phyloP scores from a whole-genome alignment of 2,888 invertebrate genomes.

The Caenorhabditis doughertyi region DNA sequence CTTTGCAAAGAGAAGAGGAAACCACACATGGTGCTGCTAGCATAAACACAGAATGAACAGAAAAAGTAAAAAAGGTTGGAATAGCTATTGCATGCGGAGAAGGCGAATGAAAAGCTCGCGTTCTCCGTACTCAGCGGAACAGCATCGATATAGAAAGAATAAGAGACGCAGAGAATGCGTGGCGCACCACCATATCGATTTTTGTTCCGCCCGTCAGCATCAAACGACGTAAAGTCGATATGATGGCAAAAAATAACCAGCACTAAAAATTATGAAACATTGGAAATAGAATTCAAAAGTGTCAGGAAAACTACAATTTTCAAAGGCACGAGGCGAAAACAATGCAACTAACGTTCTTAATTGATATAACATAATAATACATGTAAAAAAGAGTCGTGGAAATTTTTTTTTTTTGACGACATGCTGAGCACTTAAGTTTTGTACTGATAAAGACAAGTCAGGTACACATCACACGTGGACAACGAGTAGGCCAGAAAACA shows the following conservation, averaged over 20 bases:
- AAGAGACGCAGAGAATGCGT: slow-evolving; percentile 29
- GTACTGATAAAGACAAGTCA: too few species aligned
- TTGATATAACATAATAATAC: too few species aligned
- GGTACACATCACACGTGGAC: too few species aligned
- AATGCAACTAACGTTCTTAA: too few species aligned
- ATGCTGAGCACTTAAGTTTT: too few species aligned
- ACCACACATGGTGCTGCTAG: not conserved
- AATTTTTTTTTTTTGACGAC: too few species aligned
- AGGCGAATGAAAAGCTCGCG: slow-evolving; percentile 12
- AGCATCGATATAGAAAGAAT: not conserved
- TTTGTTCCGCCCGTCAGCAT: slow-evolving; percentile 5
- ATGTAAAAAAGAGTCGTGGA: too few species aligned
- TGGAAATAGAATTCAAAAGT: too few species aligned
- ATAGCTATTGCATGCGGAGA: not conserved
- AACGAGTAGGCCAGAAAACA: too few species aligned
- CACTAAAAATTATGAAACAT: not conserved
- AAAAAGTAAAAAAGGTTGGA: slow-evolving; percentile 20
- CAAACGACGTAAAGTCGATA: not conserved
- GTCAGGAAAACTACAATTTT: too few species aligned
- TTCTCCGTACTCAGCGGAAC: slow-evolving; percentile 21
- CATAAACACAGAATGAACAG: not conserved
- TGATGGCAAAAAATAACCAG: not conserved
- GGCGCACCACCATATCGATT: slow-evolving; percentile 50
- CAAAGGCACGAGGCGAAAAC: too few species aligned
- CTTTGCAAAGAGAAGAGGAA: not conserved